Evolutionary conservation across 2,113 vertebrate species (phyloP).

Genomic region (Spea bombifrons): DNA sequence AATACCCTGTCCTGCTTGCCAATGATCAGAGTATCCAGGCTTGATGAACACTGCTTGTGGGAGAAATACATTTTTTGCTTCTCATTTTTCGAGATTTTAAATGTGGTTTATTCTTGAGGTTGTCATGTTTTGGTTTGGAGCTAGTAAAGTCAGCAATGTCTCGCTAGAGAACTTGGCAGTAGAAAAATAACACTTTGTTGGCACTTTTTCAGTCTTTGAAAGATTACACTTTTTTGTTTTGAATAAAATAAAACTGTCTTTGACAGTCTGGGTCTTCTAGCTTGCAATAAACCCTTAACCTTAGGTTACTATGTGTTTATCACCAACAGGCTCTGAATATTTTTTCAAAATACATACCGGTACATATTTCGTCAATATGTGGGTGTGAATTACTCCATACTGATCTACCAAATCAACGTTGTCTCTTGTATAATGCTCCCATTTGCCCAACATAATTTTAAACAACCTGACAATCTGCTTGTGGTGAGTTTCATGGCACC

Average conservation of each 20-base stretch:
- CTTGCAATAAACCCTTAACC: no score
- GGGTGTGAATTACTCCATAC: no score
- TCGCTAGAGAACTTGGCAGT: conserved; percentile 5
- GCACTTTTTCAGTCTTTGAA: background rate
- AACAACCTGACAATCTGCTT: background rate
- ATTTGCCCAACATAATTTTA: no score
- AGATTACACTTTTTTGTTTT: no score
- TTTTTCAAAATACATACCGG: no score
- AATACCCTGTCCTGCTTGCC: conserved; percentile 52
- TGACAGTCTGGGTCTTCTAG: no score
- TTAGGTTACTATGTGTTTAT: no score
- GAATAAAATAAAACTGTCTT: background rate
- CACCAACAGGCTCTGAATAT: no score
- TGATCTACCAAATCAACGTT: no score
- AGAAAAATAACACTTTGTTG: conserved; percentile 1
- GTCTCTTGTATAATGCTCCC: no score
- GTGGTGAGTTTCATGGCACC: background rate
- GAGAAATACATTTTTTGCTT: conserved; percentile 4
- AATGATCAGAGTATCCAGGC: conserved; percentile 52
- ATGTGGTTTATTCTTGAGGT: conserved; percentile 5
- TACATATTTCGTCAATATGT: no score
- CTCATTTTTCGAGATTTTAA: conserved; percentile 13
- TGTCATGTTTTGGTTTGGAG: conserved; percentile 5
- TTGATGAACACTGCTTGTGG: background rate
- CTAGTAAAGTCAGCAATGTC: conserved; percentile 12